These are phyloP conservation scores for Autographa gamma DNA, from an alignment of 2,888 invertebrate genomes.

Conservation along the genomic window DNA sequence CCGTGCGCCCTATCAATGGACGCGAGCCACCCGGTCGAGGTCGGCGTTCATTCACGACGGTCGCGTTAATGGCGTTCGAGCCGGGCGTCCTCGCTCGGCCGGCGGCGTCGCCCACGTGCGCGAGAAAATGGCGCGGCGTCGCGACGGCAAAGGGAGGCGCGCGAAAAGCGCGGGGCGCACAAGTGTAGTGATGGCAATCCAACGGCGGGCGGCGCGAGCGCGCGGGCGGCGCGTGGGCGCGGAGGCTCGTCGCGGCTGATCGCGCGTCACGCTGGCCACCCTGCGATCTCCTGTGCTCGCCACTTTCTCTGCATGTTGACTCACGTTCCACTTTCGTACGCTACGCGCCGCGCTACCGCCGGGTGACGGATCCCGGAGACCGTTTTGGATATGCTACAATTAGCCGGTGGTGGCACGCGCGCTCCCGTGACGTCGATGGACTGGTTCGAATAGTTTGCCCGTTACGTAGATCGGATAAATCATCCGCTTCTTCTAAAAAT, in stretches of 20 bases:
- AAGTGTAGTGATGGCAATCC: constrained; percentile 79
- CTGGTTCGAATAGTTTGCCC: constrained; percentile 76
- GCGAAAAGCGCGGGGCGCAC: constrained; percentile 86
- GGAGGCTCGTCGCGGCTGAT: constrained; percentile 84
- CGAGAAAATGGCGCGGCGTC: constrained; percentile 88
- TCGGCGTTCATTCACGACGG: constrained; percentile 88
- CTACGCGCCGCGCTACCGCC: constrained; percentile 64
- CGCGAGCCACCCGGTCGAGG: constrained; percentile 84
- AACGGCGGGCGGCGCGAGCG: constrained; percentile 71
- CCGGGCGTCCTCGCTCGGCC: constrained; percentile 81
- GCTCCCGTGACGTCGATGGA: constrained; percentile 82
- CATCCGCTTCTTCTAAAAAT: constrained; percentile 80
- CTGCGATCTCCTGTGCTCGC: constrained; percentile 62
- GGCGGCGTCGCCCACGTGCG: constrained; percentile 86
- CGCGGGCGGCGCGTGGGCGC: constrained; percentile 79
- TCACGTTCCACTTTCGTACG: constrained; percentile 81
- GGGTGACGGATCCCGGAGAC: constrained; percentile 75
- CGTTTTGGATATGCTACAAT: constrained; percentile 86
- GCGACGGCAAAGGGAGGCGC: constrained; percentile 85
- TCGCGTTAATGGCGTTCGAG: constrained; percentile 85
- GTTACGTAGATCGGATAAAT: constrained; percentile 83
- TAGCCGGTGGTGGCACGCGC: constrained; percentile 81
- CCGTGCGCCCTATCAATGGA: constrained; percentile 85
- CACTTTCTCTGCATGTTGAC: constrained; percentile 74
- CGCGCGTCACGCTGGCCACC: constrained; percentile 65